A percentile compares a stretch with the other conserved stretches of the same genome.
phyloP scores from a whole-genome alignment of 2,888 invertebrate species.

The Tholera decimalis region DNA sequence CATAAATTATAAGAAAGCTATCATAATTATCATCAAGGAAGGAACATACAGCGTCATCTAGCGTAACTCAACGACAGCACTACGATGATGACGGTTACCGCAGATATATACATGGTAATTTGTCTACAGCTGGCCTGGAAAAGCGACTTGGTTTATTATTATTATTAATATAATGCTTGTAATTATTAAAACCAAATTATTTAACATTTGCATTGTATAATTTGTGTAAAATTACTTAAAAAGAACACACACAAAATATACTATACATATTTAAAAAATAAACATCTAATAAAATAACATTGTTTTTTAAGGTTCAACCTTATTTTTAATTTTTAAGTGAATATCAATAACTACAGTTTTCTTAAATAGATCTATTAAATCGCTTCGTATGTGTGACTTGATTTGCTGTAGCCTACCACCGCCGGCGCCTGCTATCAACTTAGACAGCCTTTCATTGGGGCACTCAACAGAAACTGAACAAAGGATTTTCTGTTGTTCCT shows the following conservation, averaged over 20 bases:
- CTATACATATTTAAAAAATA: constrained; percentile 23
- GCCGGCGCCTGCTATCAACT: constrained; percentile 93
- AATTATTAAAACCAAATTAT: constrained; percentile 11
- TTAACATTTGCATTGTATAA: constrained; percentile 15
- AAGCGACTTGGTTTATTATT: background rate
- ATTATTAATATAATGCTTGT: background rate
- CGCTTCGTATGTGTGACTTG: constrained; percentile 92
- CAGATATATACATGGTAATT: no score
- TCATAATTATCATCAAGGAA: no score
- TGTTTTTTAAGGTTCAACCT: constrained; percentile 62
- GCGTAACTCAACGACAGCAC: no score
- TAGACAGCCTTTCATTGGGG: constrained; percentile 92
- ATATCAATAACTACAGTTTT: constrained; percentile 89
- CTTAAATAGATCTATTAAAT: constrained; percentile 93
- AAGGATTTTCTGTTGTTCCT: constrained; percentile 86
- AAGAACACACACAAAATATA: constrained; percentile 5
- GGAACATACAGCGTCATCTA: no score
- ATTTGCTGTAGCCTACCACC: constrained; percentile 94
- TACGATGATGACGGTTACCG: no score
- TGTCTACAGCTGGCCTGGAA: no score
- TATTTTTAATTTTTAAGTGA: constrained; percentile 74
- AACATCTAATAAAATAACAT: background rate
- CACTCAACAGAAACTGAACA: constrained; percentile 92
- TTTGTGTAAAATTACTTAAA: background rate
- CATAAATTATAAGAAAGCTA: no score